Percentiles rank a stretch among this genome's conserved stretches.
phyloP scores from a whole-genome alignment of 2,888 invertebrate species.

The Watsonalla cultraria region DNA sequence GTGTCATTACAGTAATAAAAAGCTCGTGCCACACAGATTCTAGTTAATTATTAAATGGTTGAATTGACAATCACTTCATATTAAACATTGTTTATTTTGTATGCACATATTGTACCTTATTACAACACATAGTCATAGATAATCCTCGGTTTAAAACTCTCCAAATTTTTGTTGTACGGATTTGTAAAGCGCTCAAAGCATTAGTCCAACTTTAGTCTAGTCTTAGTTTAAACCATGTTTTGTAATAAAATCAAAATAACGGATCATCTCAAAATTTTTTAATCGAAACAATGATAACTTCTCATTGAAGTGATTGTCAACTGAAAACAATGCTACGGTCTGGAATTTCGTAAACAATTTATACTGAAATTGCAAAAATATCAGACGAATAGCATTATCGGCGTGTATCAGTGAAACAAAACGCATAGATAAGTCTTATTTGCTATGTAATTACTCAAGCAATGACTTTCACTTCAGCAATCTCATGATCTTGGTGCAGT shows the following conservation, averaged over 20 bases:
- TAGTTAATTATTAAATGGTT: neutral
- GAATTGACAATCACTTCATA: neutral
- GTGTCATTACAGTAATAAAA: slow-evolving; percentile 16
- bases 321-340: neutral
- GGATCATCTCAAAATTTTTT: too few relatives aligned
- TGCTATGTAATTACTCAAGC: slow-evolving; percentile 23
- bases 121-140: too few relatives aligned
- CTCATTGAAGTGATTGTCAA: neutral
- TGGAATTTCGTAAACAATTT: neutral
- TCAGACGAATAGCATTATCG: slow-evolving; percentile 13
- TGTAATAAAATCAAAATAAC: too few relatives aligned
- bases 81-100: too few relatives aligned
- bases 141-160: too few relatives aligned
- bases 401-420: slow-evolving; percentile 27
- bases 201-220: too few relatives aligned
- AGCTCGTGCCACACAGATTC: slow-evolving; percentile 10
- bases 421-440: slow-evolving; percentile 26
- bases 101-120: too few relatives aligned
- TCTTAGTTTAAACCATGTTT: too few relatives aligned
- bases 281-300: too few relatives aligned
- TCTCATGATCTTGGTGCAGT: slow-evolving; percentile 23
- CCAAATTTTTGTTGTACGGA: too few relatives aligned
- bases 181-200: too few relatives aligned
- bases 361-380: slow-evolving; percentile 2
- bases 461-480: slow-evolving; percentile 28